phyloP scores from a whole-genome alignment of 2,797 vertebrate genomes.

The Eremophila alpestris region DNA sequence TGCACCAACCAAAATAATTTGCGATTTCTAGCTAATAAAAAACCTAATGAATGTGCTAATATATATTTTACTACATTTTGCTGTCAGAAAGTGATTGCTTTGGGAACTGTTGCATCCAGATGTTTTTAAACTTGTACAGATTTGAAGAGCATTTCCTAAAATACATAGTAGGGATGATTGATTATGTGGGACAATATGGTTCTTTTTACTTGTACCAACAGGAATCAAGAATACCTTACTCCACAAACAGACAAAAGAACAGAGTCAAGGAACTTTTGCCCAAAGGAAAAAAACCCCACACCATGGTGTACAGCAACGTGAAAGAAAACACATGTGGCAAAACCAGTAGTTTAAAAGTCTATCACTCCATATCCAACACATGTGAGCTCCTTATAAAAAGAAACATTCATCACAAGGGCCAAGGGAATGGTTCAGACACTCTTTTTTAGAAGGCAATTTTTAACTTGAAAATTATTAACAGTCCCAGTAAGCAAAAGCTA shows the following conservation, averaged over 20 bases:
- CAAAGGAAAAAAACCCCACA: not conserved
- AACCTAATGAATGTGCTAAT: not conserved
- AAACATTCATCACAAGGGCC: not conserved
- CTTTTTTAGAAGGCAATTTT: not conserved
- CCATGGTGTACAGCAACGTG: not conserved
- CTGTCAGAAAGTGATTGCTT: not conserved
- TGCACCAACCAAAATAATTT: not conserved
- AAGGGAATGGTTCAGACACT: not conserved
- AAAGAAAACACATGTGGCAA: not conserved
- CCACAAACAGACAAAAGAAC: not conserved
- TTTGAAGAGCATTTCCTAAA: not conserved
- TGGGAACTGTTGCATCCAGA: not conserved
- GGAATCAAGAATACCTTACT: not conserved
- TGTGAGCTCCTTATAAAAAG: not conserved
- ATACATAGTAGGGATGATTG: not conserved
- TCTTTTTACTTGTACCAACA: not conserved
- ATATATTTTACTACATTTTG: not conserved
- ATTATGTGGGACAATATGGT: not conserved
- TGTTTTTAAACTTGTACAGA: not conserved
- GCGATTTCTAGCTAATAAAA: not conserved
- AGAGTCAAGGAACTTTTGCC: not conserved
- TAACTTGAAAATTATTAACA: not conserved
- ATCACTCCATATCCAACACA: not conserved
- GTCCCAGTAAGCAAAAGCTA: not conserved
- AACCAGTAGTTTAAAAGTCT: not conserved